phyloP scores from a whole-genome alignment of 2,888 invertebrate genomes.

The Campoplex nolae region DNA sequence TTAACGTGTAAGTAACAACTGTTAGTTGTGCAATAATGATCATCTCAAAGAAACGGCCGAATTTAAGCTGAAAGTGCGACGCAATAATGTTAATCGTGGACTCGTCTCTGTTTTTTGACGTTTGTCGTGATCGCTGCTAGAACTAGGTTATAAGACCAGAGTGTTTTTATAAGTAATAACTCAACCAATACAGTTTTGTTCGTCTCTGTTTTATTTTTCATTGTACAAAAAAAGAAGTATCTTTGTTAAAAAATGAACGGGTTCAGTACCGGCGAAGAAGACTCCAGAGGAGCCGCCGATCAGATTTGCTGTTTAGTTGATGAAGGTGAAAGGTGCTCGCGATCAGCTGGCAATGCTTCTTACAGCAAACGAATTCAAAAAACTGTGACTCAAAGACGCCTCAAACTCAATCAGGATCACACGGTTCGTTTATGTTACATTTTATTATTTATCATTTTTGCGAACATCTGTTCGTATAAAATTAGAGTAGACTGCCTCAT shows the following conservation, averaged over 20 bases:
- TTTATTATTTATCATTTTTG: background rate
- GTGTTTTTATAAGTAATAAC: background rate
- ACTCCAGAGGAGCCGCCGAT: conserved; percentile 94
- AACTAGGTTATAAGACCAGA: conserved; percentile 40
- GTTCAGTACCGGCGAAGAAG: conserved; percentile 96
- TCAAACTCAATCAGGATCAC: conserved; percentile 94
- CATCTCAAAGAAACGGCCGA: conserved; percentile 14
- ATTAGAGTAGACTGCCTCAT: background rate
- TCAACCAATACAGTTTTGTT: background rate
- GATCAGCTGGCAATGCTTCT: conserved; percentile 96
- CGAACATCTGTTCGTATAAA: background rate
- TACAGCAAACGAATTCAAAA: conserved; percentile 99
- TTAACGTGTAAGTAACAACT: conserved; percentile 9
- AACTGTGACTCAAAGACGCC: conserved; percentile 95
- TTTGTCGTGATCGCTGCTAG: conserved; percentile 3
- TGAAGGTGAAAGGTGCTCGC: conserved; percentile 93
- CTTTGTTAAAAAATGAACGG: conserved; percentile 89
- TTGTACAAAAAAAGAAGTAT: background rate
- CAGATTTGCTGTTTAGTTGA: conserved; percentile 97
- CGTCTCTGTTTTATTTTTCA: background rate
- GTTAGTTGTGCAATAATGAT: conserved; percentile 42
- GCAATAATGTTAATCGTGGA: conserved; percentile 50
- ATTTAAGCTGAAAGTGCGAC: conserved; percentile 30
- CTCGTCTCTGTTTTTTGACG: conserved; percentile 45
- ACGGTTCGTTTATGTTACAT: conserved; percentile 85